These are phyloP conservation scores for Ormyrus labotus DNA, from an alignment of 2,888 invertebrate genomes.

Conservation along the genomic window DNA sequence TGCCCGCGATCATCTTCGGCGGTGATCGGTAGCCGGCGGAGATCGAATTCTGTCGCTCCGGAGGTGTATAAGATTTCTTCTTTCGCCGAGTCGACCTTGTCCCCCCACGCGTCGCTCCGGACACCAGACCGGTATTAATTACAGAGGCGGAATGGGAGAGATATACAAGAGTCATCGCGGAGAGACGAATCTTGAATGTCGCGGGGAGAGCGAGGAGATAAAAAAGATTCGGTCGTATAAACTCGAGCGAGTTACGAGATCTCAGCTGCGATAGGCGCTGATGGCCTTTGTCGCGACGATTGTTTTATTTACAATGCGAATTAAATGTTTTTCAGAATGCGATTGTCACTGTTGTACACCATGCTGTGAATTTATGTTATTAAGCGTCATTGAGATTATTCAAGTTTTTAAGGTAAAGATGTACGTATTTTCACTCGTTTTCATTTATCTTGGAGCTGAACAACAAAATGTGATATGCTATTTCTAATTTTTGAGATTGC, in stretches of 20 bases:
- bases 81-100: slow-evolving; percentile 27
- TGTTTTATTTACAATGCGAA: too few relatives aligned
- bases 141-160: not conserved
- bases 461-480: too few relatives aligned
- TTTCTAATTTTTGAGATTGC: too few relatives aligned
- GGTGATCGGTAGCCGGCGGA: not conserved
- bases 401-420: too few relatives aligned
- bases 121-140: slow-evolving; percentile 5
- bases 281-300: too few relatives aligned
- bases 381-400: too few relatives aligned
- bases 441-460: too few relatives aligned
- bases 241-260: not conserved
- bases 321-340: too few relatives aligned
- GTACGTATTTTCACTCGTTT: too few relatives aligned
- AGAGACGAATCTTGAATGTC: not conserved
- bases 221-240: not conserved
- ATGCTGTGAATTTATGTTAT: too few relatives aligned
- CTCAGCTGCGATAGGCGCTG: too few relatives aligned
- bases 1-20: slow-evolving; percentile 5
- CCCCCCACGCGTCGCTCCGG: not conserved
- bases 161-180: not conserved
- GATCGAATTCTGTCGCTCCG: not conserved
- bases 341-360: too few relatives aligned
- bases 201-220: not conserved
- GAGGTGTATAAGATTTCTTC: not conserved